Evolutionary conservation across 35 echinoderm and acorn worm genomes (phyloP).

Genomic region (Heliocidaris tuberculata): DNA sequence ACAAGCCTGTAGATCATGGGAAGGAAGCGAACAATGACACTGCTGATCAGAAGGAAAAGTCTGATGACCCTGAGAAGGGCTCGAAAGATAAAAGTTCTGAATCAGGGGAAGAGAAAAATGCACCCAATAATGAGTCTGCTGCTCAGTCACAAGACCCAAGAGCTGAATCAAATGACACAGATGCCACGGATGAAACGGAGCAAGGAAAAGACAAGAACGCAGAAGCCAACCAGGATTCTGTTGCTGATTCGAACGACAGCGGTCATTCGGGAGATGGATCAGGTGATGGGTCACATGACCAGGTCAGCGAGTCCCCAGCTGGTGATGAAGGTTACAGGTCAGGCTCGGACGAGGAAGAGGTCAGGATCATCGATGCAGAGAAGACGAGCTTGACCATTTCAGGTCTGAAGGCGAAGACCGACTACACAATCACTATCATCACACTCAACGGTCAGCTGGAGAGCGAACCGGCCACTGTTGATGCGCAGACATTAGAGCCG

Average conservation of each 20-base stretch:
- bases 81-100: neutral
- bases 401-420: conserved; percentile 34
- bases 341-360: conserved; percentile 47
- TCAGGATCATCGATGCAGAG: conserved; percentile 50
- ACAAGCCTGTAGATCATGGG: neutral
- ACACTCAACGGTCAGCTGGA: conserved; percentile 56
- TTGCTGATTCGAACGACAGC: neutral
- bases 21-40: neutral
- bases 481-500: conserved; percentile 21
- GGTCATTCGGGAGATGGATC: neutral
- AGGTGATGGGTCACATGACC: conserved; percentile 28
- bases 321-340: conserved; percentile 8
- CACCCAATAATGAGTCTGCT: neutral
- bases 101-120: neutral
- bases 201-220: neutral
- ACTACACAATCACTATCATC: conserved; percentile 47
- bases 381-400: conserved; percentile 52
- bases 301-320: neutral
- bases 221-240: neutral
- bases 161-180: neutral
- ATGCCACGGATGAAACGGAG: neutral
- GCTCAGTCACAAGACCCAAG: conserved; percentile 6
- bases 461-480: conserved; percentile 32
- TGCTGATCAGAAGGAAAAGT: neutral
- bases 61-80: conserved; percentile 20